Conservation (phyloP, 1,140 invertebrate genomes). For the Megathymus violae region DNA sequence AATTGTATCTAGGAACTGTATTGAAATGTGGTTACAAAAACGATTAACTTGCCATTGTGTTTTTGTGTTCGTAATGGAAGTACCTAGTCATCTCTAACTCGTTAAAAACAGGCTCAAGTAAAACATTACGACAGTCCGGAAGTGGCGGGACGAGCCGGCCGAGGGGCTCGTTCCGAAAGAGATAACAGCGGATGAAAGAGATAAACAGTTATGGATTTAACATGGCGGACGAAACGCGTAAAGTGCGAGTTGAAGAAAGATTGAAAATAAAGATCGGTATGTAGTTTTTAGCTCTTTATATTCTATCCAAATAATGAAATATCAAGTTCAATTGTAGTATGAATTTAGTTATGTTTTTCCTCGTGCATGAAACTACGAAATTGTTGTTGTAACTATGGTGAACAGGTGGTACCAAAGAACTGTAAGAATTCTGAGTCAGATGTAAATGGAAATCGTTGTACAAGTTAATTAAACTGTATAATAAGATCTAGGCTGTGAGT, state of each 20-base stretch:
- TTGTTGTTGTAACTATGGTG: constrained; percentile 67
- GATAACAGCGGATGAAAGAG: constrained; percentile 83
- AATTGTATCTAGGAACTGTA: constrained; percentile 44
- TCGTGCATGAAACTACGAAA: background rate
- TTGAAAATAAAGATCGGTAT: constrained; percentile 95
- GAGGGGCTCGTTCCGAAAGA: constrained; percentile 82
- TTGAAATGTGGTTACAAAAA: constrained; percentile 37
- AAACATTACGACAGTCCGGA: constrained; percentile 83
- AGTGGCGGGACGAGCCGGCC: constrained; percentile 82
- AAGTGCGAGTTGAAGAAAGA: constrained; percentile 93
- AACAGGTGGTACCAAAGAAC: constrained; percentile 73
- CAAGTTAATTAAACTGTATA: background rate
- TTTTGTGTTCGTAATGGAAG: constrained; percentile 53
- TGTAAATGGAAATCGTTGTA: constrained; percentile 49
- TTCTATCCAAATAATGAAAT: background rate
- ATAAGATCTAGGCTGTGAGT: background rate
- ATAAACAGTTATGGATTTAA: constrained; percentile 89
- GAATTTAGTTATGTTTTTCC: background rate
- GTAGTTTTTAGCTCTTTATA: constrained; percentile 64
- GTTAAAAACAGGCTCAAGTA: constrained; percentile 74
- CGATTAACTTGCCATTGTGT: constrained; percentile 34
- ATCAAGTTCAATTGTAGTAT: constrained; percentile 6
- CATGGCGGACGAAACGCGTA: constrained; percentile 93
- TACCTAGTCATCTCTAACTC: constrained; percentile 49
- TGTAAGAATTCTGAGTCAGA: constrained; percentile 51